phyloP scores from a whole-genome alignment of 2,888 invertebrate genomes.

The Aelia acuminata region DNA sequence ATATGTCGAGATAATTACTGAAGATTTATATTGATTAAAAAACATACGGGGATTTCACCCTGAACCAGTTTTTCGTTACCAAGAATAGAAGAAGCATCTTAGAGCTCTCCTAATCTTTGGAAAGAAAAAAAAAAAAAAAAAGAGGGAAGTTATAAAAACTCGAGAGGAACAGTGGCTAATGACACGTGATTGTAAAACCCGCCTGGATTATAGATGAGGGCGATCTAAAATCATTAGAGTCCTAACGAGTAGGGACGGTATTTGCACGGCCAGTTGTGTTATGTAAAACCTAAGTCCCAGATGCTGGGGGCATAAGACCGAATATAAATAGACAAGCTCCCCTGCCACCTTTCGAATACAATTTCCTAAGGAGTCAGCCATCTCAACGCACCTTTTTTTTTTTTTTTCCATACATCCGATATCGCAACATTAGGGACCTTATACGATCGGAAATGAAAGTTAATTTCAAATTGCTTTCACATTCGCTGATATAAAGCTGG shows the following conservation, averaged over 20 bases:
- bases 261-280: not conserved
- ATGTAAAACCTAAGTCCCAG: not conserved
- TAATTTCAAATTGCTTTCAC: constrained; percentile 7
- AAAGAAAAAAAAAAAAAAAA: not conserved
- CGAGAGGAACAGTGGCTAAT: constrained; percentile 23
- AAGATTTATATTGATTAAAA: not conserved
- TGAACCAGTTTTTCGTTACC: not conserved
- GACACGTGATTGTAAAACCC: constrained; percentile 46
- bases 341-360: not conserved
- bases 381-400: not conserved
- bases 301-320: not conserved
- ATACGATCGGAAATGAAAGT: constrained; percentile 20
- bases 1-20: not conserved
- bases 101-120: not conserved
- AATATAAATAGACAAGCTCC: not conserved
- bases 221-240: constrained; percentile 13
- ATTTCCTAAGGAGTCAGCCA: not conserved
- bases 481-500: not conserved
- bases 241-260: not conserved
- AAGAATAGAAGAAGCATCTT: not conserved
- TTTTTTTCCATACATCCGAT: not conserved
- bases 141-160: not conserved
- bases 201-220: constrained; percentile 11
- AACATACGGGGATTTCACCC: not conserved
- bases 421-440: not conserved